Evolutionary conservation across 2,888 invertebrate species (phyloP).

Genomic region (Apeira syringaria): DNA sequence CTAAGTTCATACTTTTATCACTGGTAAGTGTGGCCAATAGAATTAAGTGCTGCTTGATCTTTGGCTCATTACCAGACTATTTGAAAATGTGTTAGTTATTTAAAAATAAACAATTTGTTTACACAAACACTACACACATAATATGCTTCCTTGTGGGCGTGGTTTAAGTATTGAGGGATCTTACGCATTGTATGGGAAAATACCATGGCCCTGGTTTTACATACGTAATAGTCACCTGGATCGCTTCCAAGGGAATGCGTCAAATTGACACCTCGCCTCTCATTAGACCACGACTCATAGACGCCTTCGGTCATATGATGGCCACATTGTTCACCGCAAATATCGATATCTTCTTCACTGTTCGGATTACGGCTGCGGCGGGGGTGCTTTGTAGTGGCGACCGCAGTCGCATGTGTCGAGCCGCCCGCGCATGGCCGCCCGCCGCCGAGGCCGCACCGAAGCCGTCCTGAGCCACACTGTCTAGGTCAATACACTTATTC

Average conservation of each 20-base stretch:
- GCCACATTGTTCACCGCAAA: slow-evolving; percentile 72
- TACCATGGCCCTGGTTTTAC: slow-evolving; percentile 24
- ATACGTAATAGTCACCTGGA: slow-evolving; percentile 62
- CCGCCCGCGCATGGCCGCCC: slow-evolving; percentile 73
- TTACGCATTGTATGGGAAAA: slow-evolving; percentile 31
- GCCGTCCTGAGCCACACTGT: slow-evolving; percentile 67
- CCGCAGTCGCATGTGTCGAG: slow-evolving; percentile 74
- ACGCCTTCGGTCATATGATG: slow-evolving; percentile 56
- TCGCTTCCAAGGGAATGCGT: slow-evolving; percentile 64
- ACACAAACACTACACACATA: not conserved
- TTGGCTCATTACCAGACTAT: too few relatives aligned
- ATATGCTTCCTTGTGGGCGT: slow-evolving; percentile 1
- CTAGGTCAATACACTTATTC: slow-evolving; percentile 79
- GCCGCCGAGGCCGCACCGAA: slow-evolving; percentile 63
- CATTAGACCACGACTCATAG: slow-evolving; percentile 38
- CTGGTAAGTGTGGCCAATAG: too few relatives aligned
- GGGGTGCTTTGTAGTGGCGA: slow-evolving; percentile 64
- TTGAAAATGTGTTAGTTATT: not conserved
- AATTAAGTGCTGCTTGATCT: too few relatives aligned
- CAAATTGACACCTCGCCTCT: slow-evolving; percentile 48
- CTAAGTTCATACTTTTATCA: too few relatives aligned
- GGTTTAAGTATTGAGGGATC: slow-evolving; percentile 7
- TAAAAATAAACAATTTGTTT: not conserved
- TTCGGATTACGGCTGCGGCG: slow-evolving; percentile 68
- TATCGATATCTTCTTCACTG: slow-evolving; percentile 73